Evolutionary conservation across 92 coral and sea anemone species (phyloP).

Genomic region (Porites rus): DNA sequence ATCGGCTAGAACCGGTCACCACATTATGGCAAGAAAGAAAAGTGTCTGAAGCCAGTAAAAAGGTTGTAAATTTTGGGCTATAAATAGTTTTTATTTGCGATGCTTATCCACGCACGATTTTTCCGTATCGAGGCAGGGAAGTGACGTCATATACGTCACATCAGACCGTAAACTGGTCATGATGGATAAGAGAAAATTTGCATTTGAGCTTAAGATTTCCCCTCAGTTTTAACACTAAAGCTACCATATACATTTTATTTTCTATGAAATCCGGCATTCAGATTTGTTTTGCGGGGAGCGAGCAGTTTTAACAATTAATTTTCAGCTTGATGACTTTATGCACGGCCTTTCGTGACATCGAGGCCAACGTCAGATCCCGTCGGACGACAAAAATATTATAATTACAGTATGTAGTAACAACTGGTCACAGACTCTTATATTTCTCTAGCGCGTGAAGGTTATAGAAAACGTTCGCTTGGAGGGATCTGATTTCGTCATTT

Average conservation of each 20-base stretch:
- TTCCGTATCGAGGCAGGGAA: background rate
- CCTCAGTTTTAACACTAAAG: too few relatives aligned
- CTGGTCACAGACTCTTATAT: background rate
- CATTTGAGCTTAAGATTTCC: background rate
- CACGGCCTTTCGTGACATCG: slow-evolving; percentile 7
- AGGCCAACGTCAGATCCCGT: background rate
- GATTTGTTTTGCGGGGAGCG: too few relatives aligned
- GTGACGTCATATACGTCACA: slow-evolving; percentile 13
- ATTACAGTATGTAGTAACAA: background rate
- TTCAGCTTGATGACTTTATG: background rate
- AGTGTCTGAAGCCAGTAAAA: too few relatives aligned
- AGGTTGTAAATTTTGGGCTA: too few relatives aligned
- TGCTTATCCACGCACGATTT: slow-evolving; percentile 14
- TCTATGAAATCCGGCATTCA: too few relatives aligned
- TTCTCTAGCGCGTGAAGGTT: background rate
- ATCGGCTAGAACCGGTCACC: too few relatives aligned
- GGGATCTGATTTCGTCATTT: background rate
- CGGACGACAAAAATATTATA: background rate
- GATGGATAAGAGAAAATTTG: background rate
- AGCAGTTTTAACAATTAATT: too few relatives aligned
- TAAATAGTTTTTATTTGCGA: background rate
- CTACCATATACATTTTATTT: too few relatives aligned
- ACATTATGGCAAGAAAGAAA: too few relatives aligned
- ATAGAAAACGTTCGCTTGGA: background rate
- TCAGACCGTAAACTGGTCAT: background rate